phyloP scores from a whole-genome alignment of 2,797 vertebrate species.

The Argyrosomus regius region DNA sequence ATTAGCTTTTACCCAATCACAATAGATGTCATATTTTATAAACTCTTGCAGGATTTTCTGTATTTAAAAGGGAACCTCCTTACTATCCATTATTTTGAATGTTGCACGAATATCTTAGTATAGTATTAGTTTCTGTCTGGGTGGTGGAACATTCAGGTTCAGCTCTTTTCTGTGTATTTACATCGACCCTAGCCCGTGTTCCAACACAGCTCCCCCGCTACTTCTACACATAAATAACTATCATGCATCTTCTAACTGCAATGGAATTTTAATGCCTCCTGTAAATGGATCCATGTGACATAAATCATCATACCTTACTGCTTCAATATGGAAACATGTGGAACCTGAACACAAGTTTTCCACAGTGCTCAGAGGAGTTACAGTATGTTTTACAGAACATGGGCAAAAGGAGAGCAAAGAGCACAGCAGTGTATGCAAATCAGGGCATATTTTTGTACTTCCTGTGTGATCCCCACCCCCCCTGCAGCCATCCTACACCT shows the following conservation, averaged over 20 bases:
- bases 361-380: neutral
- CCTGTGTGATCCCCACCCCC: slow-evolving; percentile 33
- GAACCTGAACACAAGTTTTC: slow-evolving; percentile 27
- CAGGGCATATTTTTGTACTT: slow-evolving; percentile 49
- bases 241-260: slow-evolving; percentile 35
- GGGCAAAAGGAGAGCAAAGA: neutral
- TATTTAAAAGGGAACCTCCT: neutral
- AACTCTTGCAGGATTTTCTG: neutral
- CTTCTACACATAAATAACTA: slow-evolving; percentile 35
- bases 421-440: slow-evolving; percentile 34
- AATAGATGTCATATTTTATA: neutral
- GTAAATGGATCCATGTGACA: slow-evolving; percentile 61
- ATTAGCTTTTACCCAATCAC: neutral
- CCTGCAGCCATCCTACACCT: slow-evolving; percentile 33
- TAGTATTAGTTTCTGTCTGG: neutral
- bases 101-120: neutral
- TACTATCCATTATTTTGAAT: neutral
- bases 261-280: slow-evolving; percentile 54
- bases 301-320: slow-evolving; percentile 40
- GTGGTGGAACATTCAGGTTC: neutral
- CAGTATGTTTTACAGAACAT: slow-evolving; percentile 1
- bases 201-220: neutral
- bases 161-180: slow-evolving; percentile 1
- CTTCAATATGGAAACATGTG: slow-evolving; percentile 29
- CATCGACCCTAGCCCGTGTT: neutral